Evolutionary conservation across 1,140 invertebrate genomes (phyloP), one percentile per base, ranked within the genome.

Genomic region (Drosophila pseudoananassae): DNA sequence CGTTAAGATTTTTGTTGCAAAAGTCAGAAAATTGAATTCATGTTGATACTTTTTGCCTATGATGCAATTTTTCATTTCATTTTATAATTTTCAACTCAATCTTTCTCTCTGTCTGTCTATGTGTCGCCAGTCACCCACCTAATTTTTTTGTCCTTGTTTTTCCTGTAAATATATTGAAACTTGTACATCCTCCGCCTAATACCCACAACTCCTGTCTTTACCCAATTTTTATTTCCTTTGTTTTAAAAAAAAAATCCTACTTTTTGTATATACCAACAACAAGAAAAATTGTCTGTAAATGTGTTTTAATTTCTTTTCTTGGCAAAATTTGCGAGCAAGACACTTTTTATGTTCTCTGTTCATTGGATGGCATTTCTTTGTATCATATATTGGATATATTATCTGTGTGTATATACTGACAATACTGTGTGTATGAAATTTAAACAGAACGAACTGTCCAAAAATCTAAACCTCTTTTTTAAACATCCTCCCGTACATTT

Each of bases 21-120:
- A 54, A 72, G 76, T 75, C 80, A 91, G 80, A 88, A 43, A 81
- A 90, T 81, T 90, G 76, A 88, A 88, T 88, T 88, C 85, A 88
- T 88, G 83, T 90, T 87, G 77, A 87, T 90, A 91, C 85, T 78
- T 90, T 89, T 91, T 91, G 84, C 90, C 90, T 91, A 91, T 91
- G 89, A 91, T 82, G 80, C 74, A 73, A 87, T 78, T 83, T 74
- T 66, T 60, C 47, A 76, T 76, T 81, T 69, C 53, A 76, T 77
- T 76, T 87, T 87, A 88, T 87, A 78, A 88, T 87, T 87, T 88
- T 50, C 23, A 49, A 81, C 77, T 81, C 60, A 70, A 70, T 75
- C 55, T 80, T 70, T 64, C 61, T 36, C 10, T 36, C 33, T 36
- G 9, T 36, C 10, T n/a, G 9, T 36, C 33, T 36, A 36, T 36